A percentile compares a stretch with the other conserved stretches of the same genome.
phyloP scores from a whole-genome alignment of 1,140 invertebrate genomes.

The Araneus ventricosus region DNA sequence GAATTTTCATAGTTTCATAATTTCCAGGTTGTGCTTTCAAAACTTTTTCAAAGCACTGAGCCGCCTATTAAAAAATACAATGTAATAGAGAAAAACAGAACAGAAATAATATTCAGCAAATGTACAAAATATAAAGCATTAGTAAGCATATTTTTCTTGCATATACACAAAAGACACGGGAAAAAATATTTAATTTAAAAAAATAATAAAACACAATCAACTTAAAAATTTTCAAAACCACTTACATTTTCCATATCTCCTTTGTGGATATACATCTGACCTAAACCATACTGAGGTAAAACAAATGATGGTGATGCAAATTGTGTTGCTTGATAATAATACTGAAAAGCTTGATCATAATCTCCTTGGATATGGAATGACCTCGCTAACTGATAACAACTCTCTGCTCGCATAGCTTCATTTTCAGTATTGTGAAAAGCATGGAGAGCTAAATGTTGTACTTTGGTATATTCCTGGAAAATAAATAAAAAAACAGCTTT shows the following conservation, averaged over 20 bases:
- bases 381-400: constrained; percentile 97
- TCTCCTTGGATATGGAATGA: constrained; percentile 98
- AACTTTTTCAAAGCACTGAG: constrained; percentile 99
- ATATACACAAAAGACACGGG: background rate
- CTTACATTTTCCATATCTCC: constrained; percentile 97
- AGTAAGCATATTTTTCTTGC: background rate
- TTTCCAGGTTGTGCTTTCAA: constrained; percentile 98
- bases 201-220: background rate
- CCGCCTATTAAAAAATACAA: constrained; percentile 85
- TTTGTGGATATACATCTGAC: constrained; percentile 99
- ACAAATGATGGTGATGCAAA: constrained; percentile 97
- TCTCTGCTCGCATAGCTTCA: constrained; percentile 98
- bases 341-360: constrained; percentile 99
- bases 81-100: background rate
- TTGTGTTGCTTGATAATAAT: constrained; percentile 99
- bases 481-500: background rate
- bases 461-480: constrained; percentile 93
- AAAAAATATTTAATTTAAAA: background rate
- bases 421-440: constrained; percentile 99
- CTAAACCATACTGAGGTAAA: constrained; percentile 97
- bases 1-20: constrained; percentile 99
- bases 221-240: background rate
- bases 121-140: background rate
- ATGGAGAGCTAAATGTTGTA: constrained; percentile 96
- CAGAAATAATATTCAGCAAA: background rate